phyloP scores from a whole-genome alignment of 1,140 invertebrate species.

The Drosophila biarmipes region DNA sequence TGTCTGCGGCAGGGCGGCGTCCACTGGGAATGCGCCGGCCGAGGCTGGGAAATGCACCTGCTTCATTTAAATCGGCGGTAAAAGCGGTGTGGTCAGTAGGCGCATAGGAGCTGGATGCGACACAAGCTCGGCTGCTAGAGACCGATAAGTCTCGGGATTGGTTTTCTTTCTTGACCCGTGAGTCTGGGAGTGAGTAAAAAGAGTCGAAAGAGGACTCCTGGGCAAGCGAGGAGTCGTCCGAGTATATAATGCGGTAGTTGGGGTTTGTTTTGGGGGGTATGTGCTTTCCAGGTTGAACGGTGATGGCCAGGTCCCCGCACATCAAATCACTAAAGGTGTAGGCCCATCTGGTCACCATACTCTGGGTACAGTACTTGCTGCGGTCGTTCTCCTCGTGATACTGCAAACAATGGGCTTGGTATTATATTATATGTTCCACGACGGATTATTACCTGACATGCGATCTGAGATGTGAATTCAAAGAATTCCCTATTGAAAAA shows the following conservation, averaged over 20 bases:
- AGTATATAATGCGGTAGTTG: constrained; percentile 17
- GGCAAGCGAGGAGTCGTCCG: neutral
- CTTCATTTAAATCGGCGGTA: neutral
- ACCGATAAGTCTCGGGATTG: neutral
- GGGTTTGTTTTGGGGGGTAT: constrained; percentile 34
- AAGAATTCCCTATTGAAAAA: constrained; percentile 60
- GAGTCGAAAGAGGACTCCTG: constrained; percentile 8
- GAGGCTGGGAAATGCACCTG: constrained; percentile 31
- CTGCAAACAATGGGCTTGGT: constrained; percentile 1
- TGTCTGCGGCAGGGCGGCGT: neutral
- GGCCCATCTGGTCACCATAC: constrained; percentile 67
- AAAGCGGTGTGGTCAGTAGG: constrained; percentile 28
- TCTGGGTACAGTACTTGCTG: constrained; percentile 66
- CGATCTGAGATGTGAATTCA: constrained; percentile 59
- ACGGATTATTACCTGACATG: constrained; percentile 55
- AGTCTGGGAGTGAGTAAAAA: constrained; percentile 2
- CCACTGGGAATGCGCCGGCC: constrained; percentile 2
- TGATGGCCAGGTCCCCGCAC: constrained; percentile 68
- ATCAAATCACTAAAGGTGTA: constrained; percentile 70
- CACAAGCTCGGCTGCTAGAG: constrained; percentile 3
- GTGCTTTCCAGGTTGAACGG: constrained; percentile 53
- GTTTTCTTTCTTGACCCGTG: constrained; percentile 4
- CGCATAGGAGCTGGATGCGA: constrained; percentile 3
- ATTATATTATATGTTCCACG: too few species aligned
- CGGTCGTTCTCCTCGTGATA: constrained; percentile 63